A percentile compares a stretch with the other conserved stretches of the same genome.
Evolutionary conservation across 2,113 vertebrate species (phyloP).

Genomic region (Naja naja): DNA sequence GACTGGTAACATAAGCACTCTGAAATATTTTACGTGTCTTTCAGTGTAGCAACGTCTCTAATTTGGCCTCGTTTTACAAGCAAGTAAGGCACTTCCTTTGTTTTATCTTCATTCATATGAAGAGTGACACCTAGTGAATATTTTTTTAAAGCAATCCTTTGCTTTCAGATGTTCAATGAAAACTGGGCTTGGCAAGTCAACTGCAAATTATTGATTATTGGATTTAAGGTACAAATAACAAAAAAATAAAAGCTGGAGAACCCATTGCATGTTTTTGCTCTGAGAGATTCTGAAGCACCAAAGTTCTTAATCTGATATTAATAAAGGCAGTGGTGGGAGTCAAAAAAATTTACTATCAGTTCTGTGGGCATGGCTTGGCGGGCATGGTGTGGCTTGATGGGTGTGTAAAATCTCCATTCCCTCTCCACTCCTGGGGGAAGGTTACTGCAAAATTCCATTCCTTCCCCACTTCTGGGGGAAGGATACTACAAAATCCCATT

Average conservation of each 20-base stretch:
- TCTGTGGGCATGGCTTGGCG: too few species aligned
- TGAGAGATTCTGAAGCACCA: not conserved
- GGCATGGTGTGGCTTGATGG: too few species aligned
- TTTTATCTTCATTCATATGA: not conserved
- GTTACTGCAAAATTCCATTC: too few species aligned
- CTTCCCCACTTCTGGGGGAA: too few species aligned
- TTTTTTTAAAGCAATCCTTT: not conserved
- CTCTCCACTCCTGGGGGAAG: too few species aligned
- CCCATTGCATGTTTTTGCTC: not conserved
- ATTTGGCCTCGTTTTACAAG: not conserved
- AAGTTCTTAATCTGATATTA: rapidly evolving
- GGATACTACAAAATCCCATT: too few species aligned
- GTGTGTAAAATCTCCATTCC: too few species aligned
- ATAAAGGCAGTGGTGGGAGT: too few species aligned
- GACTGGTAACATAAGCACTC: not conserved
- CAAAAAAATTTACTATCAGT: too few species aligned
- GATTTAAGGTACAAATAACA: not conserved
- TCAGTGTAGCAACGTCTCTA: not conserved
- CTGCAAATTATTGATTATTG: not conserved
- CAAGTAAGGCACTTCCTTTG: not conserved
- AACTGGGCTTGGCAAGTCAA: not conserved
- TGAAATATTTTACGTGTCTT: not conserved
- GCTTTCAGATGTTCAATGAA: conserved; percentile 6
- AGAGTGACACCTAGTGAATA: conserved; percentile 5
- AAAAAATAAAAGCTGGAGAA: not conserved